Conservation (phyloP, 2,113 vertebrate species). For the Cephalopterus ornatus region DNA sequence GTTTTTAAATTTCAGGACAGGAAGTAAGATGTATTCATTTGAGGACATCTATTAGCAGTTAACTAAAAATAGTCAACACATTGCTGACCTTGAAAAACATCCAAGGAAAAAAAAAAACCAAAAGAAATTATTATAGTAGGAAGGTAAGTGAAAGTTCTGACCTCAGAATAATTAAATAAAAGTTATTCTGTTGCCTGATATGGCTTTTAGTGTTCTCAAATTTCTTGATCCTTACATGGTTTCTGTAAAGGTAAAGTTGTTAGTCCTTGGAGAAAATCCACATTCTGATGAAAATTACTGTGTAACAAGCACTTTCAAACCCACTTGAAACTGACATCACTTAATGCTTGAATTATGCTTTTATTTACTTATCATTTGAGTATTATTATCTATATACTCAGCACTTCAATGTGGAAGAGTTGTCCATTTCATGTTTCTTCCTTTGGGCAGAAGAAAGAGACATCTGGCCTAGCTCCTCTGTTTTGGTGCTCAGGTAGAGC, state of each 20-base stretch:
- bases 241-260: not conserved
- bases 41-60: conserved; percentile 20
- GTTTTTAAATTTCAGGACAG: conserved; percentile 33
- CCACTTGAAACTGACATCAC: not conserved
- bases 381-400: not conserved
- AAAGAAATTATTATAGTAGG: not conserved
- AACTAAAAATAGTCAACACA: conserved; percentile 47
- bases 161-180: conserved; percentile 25
- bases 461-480: not conserved
- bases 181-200: not conserved
- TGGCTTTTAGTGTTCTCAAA: not conserved
- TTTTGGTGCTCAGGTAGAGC: not conserved
- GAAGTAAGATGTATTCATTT: not conserved
- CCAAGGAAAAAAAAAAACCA: not conserved
- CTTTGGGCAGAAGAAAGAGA: not conserved
- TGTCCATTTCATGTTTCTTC: not conserved
- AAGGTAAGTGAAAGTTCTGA: conserved; percentile 4
- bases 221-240: not conserved
- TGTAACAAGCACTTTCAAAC: not conserved
- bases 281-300: not conserved
- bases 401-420: not conserved
- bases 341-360: not conserved
- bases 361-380: not conserved
- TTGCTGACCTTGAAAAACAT: conserved; percentile 35
- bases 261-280: not conserved